Base-by-base conservation (phyloP, 2,797 vertebrate species). In the Pangasius sanitwongsei region DNA sequence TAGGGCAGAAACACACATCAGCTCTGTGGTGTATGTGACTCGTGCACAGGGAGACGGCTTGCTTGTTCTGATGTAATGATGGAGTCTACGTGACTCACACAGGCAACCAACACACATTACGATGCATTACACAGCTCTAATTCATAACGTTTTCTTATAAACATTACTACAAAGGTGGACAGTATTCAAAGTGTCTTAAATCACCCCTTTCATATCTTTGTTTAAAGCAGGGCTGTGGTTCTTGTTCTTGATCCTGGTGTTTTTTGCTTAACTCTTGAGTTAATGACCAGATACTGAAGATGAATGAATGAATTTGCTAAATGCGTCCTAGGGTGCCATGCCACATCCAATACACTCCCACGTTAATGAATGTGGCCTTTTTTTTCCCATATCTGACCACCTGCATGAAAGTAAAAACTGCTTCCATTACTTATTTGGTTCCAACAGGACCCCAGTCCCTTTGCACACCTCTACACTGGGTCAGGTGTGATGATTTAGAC, bases 1-100 rank as follows among this genome's bases (percentile, higher is more conserved):
- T 89, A 87, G 72, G 44, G 25, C 85, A 88, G 65, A 67, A 84
- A 89, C 69, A 75, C 69, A 86, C 85, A 91, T 83, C 87, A 87
- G 74, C 48, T n/a, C 13, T 28, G 53, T 31, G 37, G 59, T 83
- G n/a, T 13, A 78, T 90, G 70, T 81, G 72, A 80, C 37, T 31
- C 50, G 48, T n/a, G 55, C 31, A 41, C 77, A 55, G 28, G n/a
- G 72, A 84, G 87, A 78, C 15, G 28, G 55, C 63, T 41, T 85
- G 82, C 13, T 34, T 80, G 74, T 28, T 59, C 25, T 28, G 28
- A 70, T 41, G 18, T 50, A 44, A 61, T 81, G 50, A 85, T 80
- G 57, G 31, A 53, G n/a, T 11, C 7, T 3, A 67, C 6, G 65
- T 61, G 53, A 88, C 31, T 84, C 69, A 75, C 37, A 23, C 78